A percentile compares a stretch with the other conserved stretches of the same genome.
Conservation (phyloP, 2,797 vertebrate species). For the Octomys mimax region DNA sequence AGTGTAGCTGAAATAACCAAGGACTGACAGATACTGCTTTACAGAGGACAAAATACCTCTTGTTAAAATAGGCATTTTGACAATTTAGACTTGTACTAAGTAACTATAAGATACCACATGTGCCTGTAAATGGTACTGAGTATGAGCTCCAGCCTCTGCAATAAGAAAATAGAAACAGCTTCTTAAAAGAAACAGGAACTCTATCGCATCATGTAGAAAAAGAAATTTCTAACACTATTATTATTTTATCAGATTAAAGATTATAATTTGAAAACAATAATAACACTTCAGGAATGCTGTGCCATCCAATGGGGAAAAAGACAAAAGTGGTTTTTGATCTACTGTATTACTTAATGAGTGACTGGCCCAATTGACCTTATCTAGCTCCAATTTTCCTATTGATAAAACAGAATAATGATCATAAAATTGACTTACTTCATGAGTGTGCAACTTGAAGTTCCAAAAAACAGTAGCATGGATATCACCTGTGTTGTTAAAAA, state of each 20-base stretch:
- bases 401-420: background rate
- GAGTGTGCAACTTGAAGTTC: background rate
- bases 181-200: background rate
- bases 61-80: background rate
- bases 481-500: background rate
- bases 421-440: background rate
- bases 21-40: background rate
- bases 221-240: background rate
- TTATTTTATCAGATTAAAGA: background rate
- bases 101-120: background rate
- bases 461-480: background rate
- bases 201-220: background rate
- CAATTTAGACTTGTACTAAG: background rate
- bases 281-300: background rate
- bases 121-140: background rate
- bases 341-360: background rate
- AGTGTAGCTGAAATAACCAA: background rate
- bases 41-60: background rate
- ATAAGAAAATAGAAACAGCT: background rate
- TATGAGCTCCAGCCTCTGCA: background rate
- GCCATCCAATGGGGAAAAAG: background rate
- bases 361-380: background rate
- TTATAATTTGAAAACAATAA: constrained; percentile 34
- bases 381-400: constrained; percentile 29
- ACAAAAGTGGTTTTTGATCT: background rate